Evolutionary conservation across 1,140 invertebrate species (phyloP).

Genomic region (Neuroterus valhalla): DNA sequence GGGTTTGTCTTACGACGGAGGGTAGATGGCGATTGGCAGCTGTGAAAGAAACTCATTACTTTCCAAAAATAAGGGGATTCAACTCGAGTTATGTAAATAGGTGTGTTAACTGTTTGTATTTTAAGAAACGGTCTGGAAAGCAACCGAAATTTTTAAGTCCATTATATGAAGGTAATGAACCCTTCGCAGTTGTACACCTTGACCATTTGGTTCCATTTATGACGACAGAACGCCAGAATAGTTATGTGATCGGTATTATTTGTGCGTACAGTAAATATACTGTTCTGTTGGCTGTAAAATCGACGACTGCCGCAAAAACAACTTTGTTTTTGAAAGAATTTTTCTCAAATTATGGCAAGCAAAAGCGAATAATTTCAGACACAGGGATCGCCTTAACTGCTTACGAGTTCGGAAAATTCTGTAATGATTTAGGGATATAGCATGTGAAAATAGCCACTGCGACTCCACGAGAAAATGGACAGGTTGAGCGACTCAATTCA

Average conservation of each 20-base stretch:
- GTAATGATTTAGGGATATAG: no score
- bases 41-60: no score
- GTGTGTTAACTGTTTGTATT: slow-evolving; percentile 44
- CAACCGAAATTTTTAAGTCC: slow-evolving; percentile 46
- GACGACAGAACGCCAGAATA: slow-evolving; percentile 53
- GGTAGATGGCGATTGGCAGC: slow-evolving; percentile 28
- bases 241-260: slow-evolving; percentile 52
- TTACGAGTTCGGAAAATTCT: no score
- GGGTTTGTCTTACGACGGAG: slow-evolving; percentile 38
- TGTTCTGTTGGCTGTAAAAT: slow-evolving; percentile 59
- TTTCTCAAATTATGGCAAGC: slow-evolving; percentile 33
- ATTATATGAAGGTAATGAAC: no score
- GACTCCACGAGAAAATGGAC: no score
- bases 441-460: no score
- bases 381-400: no score
- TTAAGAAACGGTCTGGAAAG: slow-evolving; percentile 35
- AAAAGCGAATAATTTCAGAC: slow-evolving; percentile 30
- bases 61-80: slow-evolving; percentile 38
- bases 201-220: slow-evolving; percentile 54
- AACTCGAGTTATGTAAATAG: slow-evolving; percentile 38
- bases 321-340: slow-evolving; percentile 1
- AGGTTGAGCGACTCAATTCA: no score
- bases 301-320: slow-evolving; percentile 49
- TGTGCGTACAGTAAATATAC: no score
- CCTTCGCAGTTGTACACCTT: slow-evolving; percentile 41